These are phyloP conservation scores for Lottia gigantea DNA, from an alignment of 2,888 invertebrate species.

Conservation along the genomic window DNA sequence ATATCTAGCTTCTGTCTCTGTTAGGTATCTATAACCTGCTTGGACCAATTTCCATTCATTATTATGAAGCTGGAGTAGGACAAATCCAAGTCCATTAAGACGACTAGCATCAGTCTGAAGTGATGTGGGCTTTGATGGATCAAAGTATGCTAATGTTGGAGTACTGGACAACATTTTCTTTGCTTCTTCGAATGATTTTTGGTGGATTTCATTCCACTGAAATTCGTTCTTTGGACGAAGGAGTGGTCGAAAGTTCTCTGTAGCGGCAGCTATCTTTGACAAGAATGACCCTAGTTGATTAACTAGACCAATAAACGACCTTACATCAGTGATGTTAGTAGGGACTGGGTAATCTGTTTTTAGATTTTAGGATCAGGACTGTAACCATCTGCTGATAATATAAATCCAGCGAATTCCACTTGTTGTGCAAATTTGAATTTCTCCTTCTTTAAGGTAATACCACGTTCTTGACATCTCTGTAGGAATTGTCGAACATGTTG, in stretches of 20 bases:
- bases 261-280: background rate
- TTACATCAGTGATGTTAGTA: background rate
- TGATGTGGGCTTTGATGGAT: background rate
- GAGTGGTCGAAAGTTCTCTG: background rate
- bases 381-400: background rate
- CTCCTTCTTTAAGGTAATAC: background rate
- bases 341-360: background rate
- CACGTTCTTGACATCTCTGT: background rate
- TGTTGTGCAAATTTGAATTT: background rate
- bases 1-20: background rate
- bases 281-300: background rate
- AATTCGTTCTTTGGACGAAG: background rate
- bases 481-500: background rate
- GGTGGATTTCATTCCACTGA: background rate
- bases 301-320: background rate
- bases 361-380: too few relatives aligned
- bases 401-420: background rate
- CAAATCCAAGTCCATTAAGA: background rate
- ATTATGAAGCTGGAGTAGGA: background rate
- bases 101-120: background rate
- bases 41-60: slow-evolving; percentile 1
- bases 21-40: background rate
- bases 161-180: background rate
- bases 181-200: background rate
- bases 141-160: too few relatives aligned